Base-by-base conservation (phyloP, 2,113 vertebrate genomes). In the Todiramphus chloris region DNA sequence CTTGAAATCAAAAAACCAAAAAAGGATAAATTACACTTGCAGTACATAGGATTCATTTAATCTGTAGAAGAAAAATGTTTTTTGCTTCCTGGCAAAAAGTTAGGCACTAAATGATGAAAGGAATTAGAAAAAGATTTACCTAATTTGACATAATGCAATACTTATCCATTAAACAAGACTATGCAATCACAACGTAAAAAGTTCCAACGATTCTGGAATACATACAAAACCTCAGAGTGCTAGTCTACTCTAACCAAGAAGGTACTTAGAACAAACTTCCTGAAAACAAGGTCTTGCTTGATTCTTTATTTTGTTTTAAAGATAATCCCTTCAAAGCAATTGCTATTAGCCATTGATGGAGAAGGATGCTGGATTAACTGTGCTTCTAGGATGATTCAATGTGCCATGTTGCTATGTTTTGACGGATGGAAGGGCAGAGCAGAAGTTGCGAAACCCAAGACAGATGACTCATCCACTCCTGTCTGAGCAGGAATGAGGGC, bases 1-100 rank as follows among this genome's bases (percentile, higher is more conserved):
- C 73, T 67, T 89, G 83, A 92, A 83, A 82, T 87, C 73, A 95
- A 82, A 89, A 89, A 96, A 63, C 63, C 89, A 95, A 87, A 91
- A 95, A 82, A 46, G 21, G 41, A 37, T 82, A 89, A 83, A 87
- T 92, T 90, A 80, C 28, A 77, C 69, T 72, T 91, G 56, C 62
- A 46, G 56, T 83, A 62, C 21, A 89, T 24, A 82, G 50, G 73
- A 87, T 84, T 96, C 8, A 76, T 93, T 96, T 88, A 31, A 78
- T 43, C 18, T 89, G 25, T 37, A 66, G 69, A 73, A 87, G 35
- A 6, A 63, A 44, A 77, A 43, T 16, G 20, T 21, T 33, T 64
- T 25, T 8, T 64, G 14, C 69, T 93, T 92, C 58, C 86, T 84
- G 62, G 39, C 30, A 79, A 23, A 23, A 73, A 82, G 35, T 70